phyloP scores from a whole-genome alignment of 2,797 vertebrate species.

The Sylvilagus floridanus region DNA sequence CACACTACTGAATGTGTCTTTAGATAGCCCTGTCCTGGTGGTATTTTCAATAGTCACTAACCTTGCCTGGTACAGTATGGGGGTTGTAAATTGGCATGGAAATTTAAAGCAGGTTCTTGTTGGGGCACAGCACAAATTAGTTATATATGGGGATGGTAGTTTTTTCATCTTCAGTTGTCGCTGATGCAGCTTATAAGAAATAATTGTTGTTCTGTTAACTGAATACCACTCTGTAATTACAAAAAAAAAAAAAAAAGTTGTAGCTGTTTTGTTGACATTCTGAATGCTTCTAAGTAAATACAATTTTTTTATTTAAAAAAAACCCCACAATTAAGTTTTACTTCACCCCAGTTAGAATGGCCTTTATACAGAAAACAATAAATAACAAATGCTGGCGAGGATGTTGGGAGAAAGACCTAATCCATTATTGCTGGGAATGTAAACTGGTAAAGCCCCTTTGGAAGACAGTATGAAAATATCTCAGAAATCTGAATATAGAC shows the following conservation, averaged over 20 bases:
- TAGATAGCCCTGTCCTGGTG: slow-evolving; percentile 92
- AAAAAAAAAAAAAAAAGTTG: slow-evolving; percentile 78
- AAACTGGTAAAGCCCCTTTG: too few species aligned
- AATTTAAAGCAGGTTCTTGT: slow-evolving; percentile 92
- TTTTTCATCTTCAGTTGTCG: slow-evolving; percentile 74
- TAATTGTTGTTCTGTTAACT: too few species aligned
- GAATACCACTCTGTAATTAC: too few species aligned
- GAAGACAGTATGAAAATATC: too few species aligned
- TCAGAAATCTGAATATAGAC: too few species aligned
- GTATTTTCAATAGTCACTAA: slow-evolving; percentile 95
- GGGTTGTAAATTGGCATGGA: slow-evolving; percentile 93
- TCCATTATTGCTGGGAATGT: too few species aligned
- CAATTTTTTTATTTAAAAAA: slow-evolving; percentile 85
- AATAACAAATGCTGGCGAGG: too few species aligned
- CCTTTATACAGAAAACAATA: too few species aligned
- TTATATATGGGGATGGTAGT: slow-evolving; percentile 89
- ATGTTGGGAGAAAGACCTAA: too few species aligned
- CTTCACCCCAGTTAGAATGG: too few species aligned
- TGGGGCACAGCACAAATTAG: slow-evolving; percentile 96
- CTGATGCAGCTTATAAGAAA: too few species aligned
- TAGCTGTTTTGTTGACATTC: slow-evolving; percentile 92
- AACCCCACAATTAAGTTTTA: too few species aligned
- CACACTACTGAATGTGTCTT: slow-evolving; percentile 97
- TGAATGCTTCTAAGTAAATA: slow-evolving; percentile 98
- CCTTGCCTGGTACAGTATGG: slow-evolving; percentile 94